Base-by-base conservation (phyloP, 2,888 invertebrate genomes). In the Temnothorax ravouxi region DNA sequence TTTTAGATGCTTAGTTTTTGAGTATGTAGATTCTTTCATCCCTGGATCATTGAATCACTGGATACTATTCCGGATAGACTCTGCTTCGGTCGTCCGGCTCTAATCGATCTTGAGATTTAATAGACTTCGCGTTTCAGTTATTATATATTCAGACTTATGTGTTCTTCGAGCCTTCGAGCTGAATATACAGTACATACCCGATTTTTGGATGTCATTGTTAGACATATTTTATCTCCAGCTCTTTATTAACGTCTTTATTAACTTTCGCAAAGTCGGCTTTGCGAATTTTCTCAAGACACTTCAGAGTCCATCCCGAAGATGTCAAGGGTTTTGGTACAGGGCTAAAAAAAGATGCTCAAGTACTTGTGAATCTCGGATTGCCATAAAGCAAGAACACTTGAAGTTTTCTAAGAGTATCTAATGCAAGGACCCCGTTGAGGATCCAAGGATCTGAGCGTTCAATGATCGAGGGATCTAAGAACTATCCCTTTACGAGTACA, bases 381-480 rank as follows among this genome's bases (percentile, higher is more conserved):
- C 29, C 3, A n/a, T 54, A 52, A 76, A 59, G 21, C 59, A 34
- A 47, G 13, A 47, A n/a, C 34, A 59, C 6, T 15, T 15, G 6
- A 44, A 79, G 3, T 79, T 44, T 38, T 66, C 3, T 21, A 41
- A 69, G 3, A 25, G 13, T 79, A 59, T 76, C 44, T 44, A 67
- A 67, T 76, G 18, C 38, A 69, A 59, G 18, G 67, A 67, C 0
- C 0, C 21, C 2, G n/a, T 21, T 9, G n/a, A 21, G 11, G 6
- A 34, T 66, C 9, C 9, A 56, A 77, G 15, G 1, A 47, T 47
- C 21, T 4, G 15, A 79, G 13, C 18, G 13, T 59, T 59, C 69
- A 79, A 79, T 79, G 79, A 79, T 79, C 79, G 59, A 69, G 21
- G 47, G 25, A 59, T 18, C 3, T 67, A 47, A 15, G 47, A 38